These are phyloP conservation scores for Hypsibius dujardini DNA, from an alignment of 1,140 invertebrate species.

Conservation along the genomic window DNA sequence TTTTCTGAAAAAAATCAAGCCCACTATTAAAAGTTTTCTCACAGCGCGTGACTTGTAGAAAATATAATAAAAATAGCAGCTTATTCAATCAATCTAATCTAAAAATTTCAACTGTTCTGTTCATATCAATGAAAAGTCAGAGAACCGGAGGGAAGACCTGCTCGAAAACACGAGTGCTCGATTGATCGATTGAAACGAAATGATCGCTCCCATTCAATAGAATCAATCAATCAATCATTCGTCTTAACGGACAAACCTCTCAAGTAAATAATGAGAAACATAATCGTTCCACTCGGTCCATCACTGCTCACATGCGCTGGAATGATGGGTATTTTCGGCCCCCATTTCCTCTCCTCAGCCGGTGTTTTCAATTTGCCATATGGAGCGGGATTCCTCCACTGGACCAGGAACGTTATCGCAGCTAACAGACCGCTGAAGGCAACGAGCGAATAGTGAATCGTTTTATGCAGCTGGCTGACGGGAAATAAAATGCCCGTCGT, in stretches of 20 bases:
- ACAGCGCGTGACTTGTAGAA: too few relatives aligned
- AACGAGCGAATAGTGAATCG: neutral
- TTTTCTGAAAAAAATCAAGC: too few relatives aligned
- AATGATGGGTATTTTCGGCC: neutral
- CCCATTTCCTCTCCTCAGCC: neutral
- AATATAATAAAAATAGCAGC: too few relatives aligned
- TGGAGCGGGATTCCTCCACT: neutral
- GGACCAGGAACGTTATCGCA: neutral
- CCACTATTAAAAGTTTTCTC: too few relatives aligned
- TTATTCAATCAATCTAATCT: neutral
- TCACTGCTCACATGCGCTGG: neutral
- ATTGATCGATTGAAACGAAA: too few relatives aligned
- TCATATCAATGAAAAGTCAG: neutral
- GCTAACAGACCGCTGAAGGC: neutral
- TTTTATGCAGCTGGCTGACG: neutral
- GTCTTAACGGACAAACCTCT: neutral
- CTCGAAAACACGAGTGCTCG: neutral
- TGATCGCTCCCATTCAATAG: too few relatives aligned
- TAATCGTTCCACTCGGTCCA: neutral
- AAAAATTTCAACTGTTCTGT: neutral
- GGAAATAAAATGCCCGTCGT: conserved; percentile 5
- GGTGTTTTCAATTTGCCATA: neutral
- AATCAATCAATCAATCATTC: too few relatives aligned
- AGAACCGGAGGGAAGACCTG: neutral
- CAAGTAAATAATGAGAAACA: neutral